Base-by-base conservation (phyloP, 2,888 invertebrate genomes). In the Nemotelus pantherinus region DNA sequence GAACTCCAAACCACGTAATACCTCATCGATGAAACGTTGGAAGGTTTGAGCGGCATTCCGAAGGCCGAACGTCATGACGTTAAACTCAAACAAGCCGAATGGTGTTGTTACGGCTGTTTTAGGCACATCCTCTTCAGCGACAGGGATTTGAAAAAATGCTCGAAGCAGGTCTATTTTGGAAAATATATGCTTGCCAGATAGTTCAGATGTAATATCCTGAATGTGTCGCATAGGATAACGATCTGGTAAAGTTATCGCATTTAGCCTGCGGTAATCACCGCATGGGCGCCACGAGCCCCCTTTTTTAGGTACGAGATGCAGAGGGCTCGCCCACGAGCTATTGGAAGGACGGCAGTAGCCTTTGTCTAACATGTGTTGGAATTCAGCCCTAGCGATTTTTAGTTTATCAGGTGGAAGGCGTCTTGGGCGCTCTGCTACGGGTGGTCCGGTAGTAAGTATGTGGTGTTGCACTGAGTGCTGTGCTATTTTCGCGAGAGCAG, bases 51-150 rank as follows among this genome's bases (percentile, higher is more conserved):
- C 45, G 39, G 53, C 70, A 47, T 70, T 70, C 6, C 70, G 6
- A 50, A 5, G 9, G 9, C 5, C 9, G 50, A 85, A 85, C 2
- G 83, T 79, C 85, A 85, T 85, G 3, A 58, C 48, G 0, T 80
- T 41, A 75, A 82, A 84, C 78, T 85, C 85, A 72, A 82, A 85
- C 5, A 84, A 76, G 2, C 84, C 84, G 75, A 85, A 84, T 1
- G 85, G 84, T 25, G 25, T 25, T 25, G 25, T 25, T 25, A 2
- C 84, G 85, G 2, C 78, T 83, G 3, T 85, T 83, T 0, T 83
- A 84, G 3, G 85, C 84, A 79, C 86, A 77, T 85, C 82, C 9
- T 80, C 81, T 9, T 79, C 68, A 1, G 71, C 80, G 2, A 86
- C 81, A 0, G 84, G 84, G 41, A 87, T 85, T 57, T 85, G 84